These are phyloP conservation scores for Sebastes hubbsi DNA, from an alignment of 2,797 vertebrate species.

Conservation along the genomic window DNA sequence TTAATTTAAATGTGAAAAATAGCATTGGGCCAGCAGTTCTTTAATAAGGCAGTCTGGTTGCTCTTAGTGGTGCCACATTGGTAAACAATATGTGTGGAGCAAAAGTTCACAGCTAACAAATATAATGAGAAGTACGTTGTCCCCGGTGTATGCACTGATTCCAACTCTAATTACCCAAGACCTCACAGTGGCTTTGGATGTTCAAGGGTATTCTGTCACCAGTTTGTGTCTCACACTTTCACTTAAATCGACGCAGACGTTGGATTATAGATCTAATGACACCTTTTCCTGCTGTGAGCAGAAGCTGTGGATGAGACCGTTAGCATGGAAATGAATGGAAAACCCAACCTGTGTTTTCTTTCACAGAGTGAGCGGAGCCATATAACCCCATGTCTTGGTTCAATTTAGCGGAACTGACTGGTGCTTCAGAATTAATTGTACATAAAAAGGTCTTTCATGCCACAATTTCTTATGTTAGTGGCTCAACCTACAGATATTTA, in stretches of 20 bases:
- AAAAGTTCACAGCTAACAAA: conserved; percentile 47
- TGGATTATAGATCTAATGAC: conserved; percentile 23
- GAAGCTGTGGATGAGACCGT: background rate
- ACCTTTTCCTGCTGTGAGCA: background rate
- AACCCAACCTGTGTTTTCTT: background rate
- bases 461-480: conserved; percentile 5
- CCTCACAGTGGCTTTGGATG: conserved; percentile 4
- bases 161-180: conserved; percentile 39
- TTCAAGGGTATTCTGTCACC: conserved; percentile 12
- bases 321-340: background rate
- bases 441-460: conserved; percentile 5
- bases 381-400: background rate
- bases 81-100: conserved; percentile 52
- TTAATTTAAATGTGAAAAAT: conserved; percentile 36
- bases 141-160: conserved; percentile 19
- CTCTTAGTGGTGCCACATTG: conserved; percentile 17
- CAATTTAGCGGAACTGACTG: conserved; percentile 28
- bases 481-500: conserved; percentile 22
- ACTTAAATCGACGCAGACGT: conserved; percentile 5
- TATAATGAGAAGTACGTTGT: conserved; percentile 49
- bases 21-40: conserved; percentile 34
- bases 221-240: conserved; percentile 17
- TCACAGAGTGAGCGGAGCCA: background rate
- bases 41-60: conserved; percentile 32
- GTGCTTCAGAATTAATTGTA: conserved; percentile 30